Conservation (phyloP, 2,797 vertebrate species). For the Muscicapa comitata region DNA sequence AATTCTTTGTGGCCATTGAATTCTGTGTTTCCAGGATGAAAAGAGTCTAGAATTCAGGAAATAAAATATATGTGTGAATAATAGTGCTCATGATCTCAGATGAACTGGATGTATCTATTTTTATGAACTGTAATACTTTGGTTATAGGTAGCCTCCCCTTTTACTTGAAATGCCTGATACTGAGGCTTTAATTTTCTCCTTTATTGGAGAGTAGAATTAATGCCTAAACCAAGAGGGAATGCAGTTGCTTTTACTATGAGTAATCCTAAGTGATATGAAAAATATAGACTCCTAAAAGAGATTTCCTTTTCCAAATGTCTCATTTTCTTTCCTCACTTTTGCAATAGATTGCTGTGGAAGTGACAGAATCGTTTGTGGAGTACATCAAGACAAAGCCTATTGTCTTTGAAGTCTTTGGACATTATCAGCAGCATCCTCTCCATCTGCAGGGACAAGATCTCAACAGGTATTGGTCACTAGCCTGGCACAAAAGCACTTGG, state of each 20-base stretch:
- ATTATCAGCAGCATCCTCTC: constrained; percentile 94
- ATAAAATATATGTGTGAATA: not conserved
- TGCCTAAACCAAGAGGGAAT: not conserved
- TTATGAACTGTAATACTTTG: not conserved
- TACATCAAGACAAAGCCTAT: constrained; percentile 96
- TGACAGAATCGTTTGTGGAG: constrained; percentile 95
- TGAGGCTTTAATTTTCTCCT: not conserved
- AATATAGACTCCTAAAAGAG: not conserved
- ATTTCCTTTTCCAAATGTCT: not conserved
- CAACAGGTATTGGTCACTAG: constrained; percentile 77
- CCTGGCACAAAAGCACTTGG: not conserved
- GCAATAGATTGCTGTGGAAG: constrained; percentile 92
- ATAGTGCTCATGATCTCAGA: not conserved
- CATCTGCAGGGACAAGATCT: constrained; percentile 90
- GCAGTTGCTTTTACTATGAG: not conserved
- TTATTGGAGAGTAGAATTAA: not conserved
- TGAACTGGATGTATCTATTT: not conserved
- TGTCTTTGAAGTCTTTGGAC: constrained; percentile 98
- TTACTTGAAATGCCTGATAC: not conserved
- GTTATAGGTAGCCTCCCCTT: not conserved
- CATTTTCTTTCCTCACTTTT: not conserved
- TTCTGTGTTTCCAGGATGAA: not conserved
- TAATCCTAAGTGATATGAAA: not conserved
- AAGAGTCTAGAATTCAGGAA: not conserved
- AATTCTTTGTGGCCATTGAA: not conserved